Percentiles rank a stretch among this genome's conserved stretches.
Conservation (phyloP, 2,888 invertebrate genomes). For the Cheilosia vulpina region DNA sequence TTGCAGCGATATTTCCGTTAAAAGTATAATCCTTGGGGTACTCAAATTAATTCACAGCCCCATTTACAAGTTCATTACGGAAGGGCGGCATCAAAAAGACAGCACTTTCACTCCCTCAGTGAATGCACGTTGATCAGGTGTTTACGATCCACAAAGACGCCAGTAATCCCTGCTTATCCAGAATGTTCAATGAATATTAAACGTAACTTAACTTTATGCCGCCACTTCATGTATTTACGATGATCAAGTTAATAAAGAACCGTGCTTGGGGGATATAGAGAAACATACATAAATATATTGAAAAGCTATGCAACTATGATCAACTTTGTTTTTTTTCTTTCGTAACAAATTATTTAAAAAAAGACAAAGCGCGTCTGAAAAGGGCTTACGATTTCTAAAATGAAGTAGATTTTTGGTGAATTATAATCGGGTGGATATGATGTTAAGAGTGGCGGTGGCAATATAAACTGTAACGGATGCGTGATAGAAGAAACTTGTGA, state of each 20-base stretch:
- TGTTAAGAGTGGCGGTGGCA: constrained; percentile 26
- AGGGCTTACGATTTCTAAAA: constrained; percentile 47
- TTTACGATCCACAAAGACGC: constrained; percentile 25
- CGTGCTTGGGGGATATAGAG: constrained; percentile 3
- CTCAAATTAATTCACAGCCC: constrained; percentile 20
- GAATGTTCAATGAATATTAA: constrained; percentile 43
- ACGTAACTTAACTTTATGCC: constrained; percentile 19
- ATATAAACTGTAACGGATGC: constrained; percentile 59
- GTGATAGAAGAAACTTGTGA: constrained; percentile 34
- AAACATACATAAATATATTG: constrained; percentile 35
- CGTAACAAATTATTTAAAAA: constrained; percentile 38
- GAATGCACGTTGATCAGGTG: constrained; percentile 16
- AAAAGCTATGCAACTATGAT: constrained; percentile 38
- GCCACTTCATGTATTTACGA: constrained; percentile 5
- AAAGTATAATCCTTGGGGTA: not conserved
- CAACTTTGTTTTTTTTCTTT: not conserved
- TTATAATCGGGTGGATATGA: constrained; percentile 18
- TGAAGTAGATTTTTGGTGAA: constrained; percentile 35
- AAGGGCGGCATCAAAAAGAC: not conserved
- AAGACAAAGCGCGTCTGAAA: constrained; percentile 56
- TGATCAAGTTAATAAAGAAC: constrained; percentile 34
- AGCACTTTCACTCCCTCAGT: not conserved
- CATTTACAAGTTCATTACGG: constrained; percentile 6
- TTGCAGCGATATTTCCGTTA: not conserved
- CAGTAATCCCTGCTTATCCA: constrained; percentile 10